These are phyloP conservation scores for Limonius californicus DNA, from an alignment of 1,140 invertebrate species.

Conservation along the genomic window DNA sequence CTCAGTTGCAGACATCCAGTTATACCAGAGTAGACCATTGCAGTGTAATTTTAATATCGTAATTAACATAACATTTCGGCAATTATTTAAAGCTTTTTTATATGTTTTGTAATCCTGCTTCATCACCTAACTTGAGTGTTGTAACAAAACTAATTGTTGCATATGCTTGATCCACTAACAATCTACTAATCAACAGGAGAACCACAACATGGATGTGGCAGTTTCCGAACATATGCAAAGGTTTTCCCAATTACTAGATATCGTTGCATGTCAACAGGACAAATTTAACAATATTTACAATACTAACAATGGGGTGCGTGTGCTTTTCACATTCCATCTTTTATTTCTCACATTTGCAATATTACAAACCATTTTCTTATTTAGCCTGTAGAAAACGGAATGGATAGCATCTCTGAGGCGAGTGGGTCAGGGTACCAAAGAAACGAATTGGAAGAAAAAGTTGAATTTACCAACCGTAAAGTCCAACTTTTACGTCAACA, in stretches of 20 bases:
- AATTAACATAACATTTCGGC: too few relatives aligned
- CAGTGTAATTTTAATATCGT: too few relatives aligned
- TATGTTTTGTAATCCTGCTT: too few relatives aligned
- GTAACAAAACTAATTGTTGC: too few relatives aligned
- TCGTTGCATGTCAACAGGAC: background rate
- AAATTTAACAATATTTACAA: slow-evolving; percentile 16
- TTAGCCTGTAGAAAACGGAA: slow-evolving; percentile 18
- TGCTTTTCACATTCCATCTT: background rate
- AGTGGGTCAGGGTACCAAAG: slow-evolving; percentile 23
- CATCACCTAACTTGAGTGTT: too few relatives aligned
- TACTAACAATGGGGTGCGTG: slow-evolving; percentile 14
- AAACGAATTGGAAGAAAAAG: slow-evolving; percentile 39
- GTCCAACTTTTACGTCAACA: slow-evolving; percentile 41
- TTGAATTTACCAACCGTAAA: slow-evolving; percentile 34
- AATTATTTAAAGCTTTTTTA: too few relatives aligned
- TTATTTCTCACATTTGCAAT: background rate
- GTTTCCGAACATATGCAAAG: slow-evolving; percentile 8
- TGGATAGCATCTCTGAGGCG: slow-evolving; percentile 20
- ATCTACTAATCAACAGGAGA: slow-evolving; percentile 10
- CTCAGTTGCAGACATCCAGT: too few relatives aligned
- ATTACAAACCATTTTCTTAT: background rate
- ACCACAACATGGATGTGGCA: background rate
- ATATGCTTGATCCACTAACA: too few relatives aligned
- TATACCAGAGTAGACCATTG: too few relatives aligned
- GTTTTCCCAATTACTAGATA: slow-evolving; percentile 15